A percentile compares a stretch with the other conserved stretches of the same genome.
Conservation (phyloP, 2,113 vertebrate species). For the Pelodiscus sinensis region DNA sequence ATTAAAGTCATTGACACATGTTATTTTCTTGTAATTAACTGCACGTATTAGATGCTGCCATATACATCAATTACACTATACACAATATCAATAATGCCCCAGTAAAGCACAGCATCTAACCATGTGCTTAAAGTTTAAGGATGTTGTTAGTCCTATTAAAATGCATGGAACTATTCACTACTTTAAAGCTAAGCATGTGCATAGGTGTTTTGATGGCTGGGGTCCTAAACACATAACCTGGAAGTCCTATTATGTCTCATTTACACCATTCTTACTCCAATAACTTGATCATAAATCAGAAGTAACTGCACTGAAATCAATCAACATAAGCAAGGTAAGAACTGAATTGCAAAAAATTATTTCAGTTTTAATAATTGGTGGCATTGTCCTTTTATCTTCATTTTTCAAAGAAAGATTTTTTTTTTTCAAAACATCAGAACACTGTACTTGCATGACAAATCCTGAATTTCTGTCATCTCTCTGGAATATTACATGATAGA, state of each 20-base stretch:
- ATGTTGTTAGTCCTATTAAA: accelerated
- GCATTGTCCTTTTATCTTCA: background rate
- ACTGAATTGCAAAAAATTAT: too few species aligned
- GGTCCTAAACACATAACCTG: background rate
- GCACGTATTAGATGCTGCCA: accelerated
- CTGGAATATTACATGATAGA: background rate
- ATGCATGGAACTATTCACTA: accelerated
- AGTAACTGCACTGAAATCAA: background rate
- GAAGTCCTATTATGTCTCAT: background rate
- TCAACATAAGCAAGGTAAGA: too few species aligned
- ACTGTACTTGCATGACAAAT: background rate
- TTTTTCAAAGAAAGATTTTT: background rate
- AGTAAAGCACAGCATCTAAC: background rate
- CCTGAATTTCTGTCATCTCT: background rate
- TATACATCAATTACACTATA: accelerated
- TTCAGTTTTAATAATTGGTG: too few species aligned
- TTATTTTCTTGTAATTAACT: background rate
- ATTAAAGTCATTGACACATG: background rate
- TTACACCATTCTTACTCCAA: background rate
- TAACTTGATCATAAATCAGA: background rate
- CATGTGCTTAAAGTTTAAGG: background rate
- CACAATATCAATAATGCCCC: background rate
- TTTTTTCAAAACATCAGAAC: background rate
- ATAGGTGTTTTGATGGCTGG: background rate
- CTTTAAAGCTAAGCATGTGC: accelerated